Evolutionary conservation across 2,888 invertebrate genomes (phyloP).

Genomic region (Cremastinae sp.): DNA sequence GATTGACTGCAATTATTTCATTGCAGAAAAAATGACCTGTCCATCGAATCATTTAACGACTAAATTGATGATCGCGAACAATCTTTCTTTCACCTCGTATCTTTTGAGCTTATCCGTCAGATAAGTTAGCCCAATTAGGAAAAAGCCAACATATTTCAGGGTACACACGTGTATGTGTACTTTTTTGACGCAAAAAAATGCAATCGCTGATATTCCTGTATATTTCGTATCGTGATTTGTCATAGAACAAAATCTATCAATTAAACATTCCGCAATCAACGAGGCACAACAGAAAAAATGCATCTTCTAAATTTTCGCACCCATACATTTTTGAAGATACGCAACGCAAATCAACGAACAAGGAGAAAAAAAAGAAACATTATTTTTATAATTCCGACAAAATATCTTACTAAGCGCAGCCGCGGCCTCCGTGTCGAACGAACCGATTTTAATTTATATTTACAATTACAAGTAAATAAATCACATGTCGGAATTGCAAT

Average conservation of each 20-base stretch:
- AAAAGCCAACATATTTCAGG: conserved; percentile 31
- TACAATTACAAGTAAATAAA: conserved; percentile 69
- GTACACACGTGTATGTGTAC: conserved; percentile 13
- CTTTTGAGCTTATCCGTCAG: conserved; percentile 68
- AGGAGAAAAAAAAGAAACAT: background rate
- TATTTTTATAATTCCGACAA: conserved; percentile 33
- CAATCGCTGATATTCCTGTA: background rate
- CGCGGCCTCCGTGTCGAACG: conserved; percentile 38
- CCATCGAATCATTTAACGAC: conserved; percentile 43
- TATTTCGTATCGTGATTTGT: background rate
- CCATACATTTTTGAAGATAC: conserved; percentile 1
- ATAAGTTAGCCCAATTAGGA: conserved; percentile 62
- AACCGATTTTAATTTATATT: conserved; percentile 54
- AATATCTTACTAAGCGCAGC: conserved; percentile 57
- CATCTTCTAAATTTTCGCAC: conserved; percentile 16
- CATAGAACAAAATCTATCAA: conserved; percentile 12
- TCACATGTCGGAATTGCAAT: conserved; percentile 72
- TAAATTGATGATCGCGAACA: conserved; percentile 36
- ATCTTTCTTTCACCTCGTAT: conserved; percentile 49
- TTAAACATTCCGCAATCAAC: conserved; percentile 28
- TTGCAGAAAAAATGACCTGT: conserved; percentile 29
- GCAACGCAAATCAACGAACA: conserved; percentile 12
- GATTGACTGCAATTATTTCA: conserved; percentile 36
- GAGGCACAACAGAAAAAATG: conserved; percentile 18
- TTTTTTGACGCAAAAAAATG: conserved; percentile 3